Percentiles rank a stretch among this genome's conserved stretches.
phyloP scores from a whole-genome alignment of 2,888 invertebrate species.

The Euzetes globulus region DNA sequence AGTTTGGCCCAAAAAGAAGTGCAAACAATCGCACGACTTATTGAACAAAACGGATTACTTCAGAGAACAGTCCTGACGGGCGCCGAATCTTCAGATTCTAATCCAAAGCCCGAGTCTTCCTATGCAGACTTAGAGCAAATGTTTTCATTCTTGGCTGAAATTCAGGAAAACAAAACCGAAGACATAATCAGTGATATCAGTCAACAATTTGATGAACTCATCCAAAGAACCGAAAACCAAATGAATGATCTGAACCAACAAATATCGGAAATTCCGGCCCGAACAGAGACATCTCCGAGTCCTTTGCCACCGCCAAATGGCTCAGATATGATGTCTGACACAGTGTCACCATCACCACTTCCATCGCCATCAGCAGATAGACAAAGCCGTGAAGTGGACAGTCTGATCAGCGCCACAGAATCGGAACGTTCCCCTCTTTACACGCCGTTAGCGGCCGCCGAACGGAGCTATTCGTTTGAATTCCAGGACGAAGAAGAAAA shows the following conservation, averaged over 20 bases:
- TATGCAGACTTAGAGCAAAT: conserved; percentile 74
- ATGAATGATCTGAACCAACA: conserved; percentile 34
- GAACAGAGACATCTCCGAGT: neutral
- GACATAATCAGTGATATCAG: conserved; percentile 27
- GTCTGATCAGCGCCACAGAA: conserved; percentile 9
- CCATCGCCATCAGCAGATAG: conserved; percentile 39
- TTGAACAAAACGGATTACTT: conserved; percentile 54
- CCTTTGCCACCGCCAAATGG: conserved; percentile 41
- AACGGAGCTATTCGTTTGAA: conserved; percentile 27
- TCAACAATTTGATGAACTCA: conserved; percentile 36
- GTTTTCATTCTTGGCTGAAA: conserved; percentile 80
- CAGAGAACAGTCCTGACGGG: neutral
- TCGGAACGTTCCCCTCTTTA: conserved; percentile 14
- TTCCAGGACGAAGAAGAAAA: conserved; percentile 21
- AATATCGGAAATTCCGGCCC: neutral
- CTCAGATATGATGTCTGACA: conserved; percentile 19
- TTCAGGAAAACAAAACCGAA: conserved; percentile 50
- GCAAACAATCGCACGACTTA: conserved; percentile 62
- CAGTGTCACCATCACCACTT: conserved; percentile 44
- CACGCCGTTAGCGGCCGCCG: neutral
- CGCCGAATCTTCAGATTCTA: neutral
- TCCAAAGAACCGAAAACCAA: conserved; percentile 33
- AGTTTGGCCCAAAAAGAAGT: conserved; percentile 48
- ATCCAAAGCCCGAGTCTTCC: neutral
- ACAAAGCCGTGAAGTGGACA: conserved; percentile 4